These are phyloP conservation scores for Cygnus buccinator DNA, from an alignment of 2,113 vertebrate species.

Conservation along the genomic window DNA sequence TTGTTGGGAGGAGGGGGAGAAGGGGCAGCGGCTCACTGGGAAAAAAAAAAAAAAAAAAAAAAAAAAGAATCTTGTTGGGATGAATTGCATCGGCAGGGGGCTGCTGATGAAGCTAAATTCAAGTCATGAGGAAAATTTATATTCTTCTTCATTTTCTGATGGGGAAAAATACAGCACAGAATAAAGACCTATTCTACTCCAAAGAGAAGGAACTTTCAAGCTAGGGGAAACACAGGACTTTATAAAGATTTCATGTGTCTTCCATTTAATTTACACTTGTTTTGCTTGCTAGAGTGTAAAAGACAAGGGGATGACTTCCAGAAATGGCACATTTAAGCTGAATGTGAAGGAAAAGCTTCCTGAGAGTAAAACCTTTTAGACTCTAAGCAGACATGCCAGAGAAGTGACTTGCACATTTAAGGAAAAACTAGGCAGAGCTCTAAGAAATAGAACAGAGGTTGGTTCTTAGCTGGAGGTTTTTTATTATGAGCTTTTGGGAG, in stretches of 20 bases:
- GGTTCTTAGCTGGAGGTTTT: not conserved
- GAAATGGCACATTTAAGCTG: conserved; percentile 52
- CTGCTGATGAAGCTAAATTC: conserved; percentile 61
- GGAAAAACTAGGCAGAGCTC: not conserved
- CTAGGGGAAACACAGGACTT: not conserved
- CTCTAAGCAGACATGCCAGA: not conserved
- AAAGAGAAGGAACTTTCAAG: not conserved
- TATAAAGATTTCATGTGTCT: conserved; percentile 56
- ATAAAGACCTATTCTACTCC: not conserved
- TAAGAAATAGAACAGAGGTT: not conserved
- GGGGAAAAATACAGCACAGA: conserved; percentile 13
- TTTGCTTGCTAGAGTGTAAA: conserved; percentile 54
- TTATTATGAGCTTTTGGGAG: not conserved
- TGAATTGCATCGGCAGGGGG: conserved; percentile 53
- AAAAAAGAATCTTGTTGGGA: not conserved
- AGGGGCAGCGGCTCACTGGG: not conserved
- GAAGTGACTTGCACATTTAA: not conserved
- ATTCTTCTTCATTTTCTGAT: conserved; percentile 50
- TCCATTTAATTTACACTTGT: conserved; percentile 55
- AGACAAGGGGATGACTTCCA: conserved; percentile 41
- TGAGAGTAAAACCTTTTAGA: conserved; percentile 18
- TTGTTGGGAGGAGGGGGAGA: not conserved
- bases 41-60: not conserved
- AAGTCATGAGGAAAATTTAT: conserved; percentile 59
- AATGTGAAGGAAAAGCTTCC: conserved; percentile 6